Evolutionary conservation across 2,888 invertebrate genomes (phyloP).

Genomic region (Thelaira solivaga): DNA sequence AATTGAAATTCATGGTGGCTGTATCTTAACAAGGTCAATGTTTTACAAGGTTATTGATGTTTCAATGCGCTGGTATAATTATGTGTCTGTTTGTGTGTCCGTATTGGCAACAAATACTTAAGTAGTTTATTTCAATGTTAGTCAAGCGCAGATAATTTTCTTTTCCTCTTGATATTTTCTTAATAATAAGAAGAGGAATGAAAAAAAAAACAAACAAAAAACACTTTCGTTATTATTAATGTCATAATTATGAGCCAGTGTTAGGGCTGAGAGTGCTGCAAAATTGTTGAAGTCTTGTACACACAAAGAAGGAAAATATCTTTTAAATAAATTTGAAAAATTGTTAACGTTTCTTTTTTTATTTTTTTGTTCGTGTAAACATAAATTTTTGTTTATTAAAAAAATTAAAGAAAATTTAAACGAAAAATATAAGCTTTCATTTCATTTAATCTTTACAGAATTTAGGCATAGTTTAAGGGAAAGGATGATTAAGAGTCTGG

Average conservation of each 20-base stretch:
- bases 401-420: too few relatives aligned
- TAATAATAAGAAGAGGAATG: constrained; percentile 1
- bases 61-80: too few relatives aligned
- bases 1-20: not conserved
- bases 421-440: too few relatives aligned
- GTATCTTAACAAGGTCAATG: constrained; percentile 49
- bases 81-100: not conserved
- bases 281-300: constrained; percentile 11
- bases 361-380: not conserved
- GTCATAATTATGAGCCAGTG: constrained; percentile 30
- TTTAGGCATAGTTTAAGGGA: too few relatives aligned
- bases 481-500: too few relatives aligned
- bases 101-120: constrained; percentile 10
- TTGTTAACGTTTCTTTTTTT: too few relatives aligned
- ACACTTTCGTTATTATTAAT: constrained; percentile 39
- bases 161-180: constrained; percentile 3
- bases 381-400: too few relatives aligned
- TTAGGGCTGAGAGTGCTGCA: constrained; percentile 15
- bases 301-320: not conserved
- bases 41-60: constrained; percentile 50
- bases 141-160: constrained; percentile 42
- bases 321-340: not conserved
- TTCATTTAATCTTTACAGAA: too few relatives aligned
- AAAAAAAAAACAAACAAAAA: not conserved
- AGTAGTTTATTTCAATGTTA: constrained; percentile 48